A percentile compares a stretch with the other conserved stretches of the same genome.
These are phyloP conservation scores for Crotalus tigris DNA, from an alignment of 2,113 vertebrate genomes.

Conservation along the genomic window DNA sequence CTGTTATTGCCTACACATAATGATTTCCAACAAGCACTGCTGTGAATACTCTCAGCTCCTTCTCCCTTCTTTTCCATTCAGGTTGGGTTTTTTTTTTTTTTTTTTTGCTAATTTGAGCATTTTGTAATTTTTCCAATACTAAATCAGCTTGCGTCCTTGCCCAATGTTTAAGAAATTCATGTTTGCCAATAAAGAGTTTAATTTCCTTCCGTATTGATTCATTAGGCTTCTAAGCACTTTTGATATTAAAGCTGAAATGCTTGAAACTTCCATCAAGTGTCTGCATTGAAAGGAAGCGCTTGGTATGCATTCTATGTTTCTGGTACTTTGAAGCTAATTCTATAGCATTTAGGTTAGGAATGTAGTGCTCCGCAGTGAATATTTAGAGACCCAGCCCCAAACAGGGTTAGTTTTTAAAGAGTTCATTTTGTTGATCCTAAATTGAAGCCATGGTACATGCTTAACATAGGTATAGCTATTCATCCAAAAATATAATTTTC, in stretches of 20 bases:
- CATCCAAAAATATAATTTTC: not conserved
- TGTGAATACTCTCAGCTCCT: not conserved
- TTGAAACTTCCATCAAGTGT: not conserved
- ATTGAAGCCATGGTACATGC: not conserved
- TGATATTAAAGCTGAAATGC: slow-evolving; percentile 19
- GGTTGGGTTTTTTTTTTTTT: not conserved
- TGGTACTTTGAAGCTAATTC: not conserved
- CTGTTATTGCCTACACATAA: not conserved
- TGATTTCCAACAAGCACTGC: not conserved
- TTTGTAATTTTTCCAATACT: slow-evolving; percentile 17
- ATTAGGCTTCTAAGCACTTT: slow-evolving; percentile 22
- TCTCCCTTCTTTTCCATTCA: not conserved
- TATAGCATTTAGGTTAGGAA: not conserved
- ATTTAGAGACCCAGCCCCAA: not conserved
- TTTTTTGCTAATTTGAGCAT: not conserved
- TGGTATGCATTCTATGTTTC: slow-evolving; percentile 1
- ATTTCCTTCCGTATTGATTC: slow-evolving; percentile 29
- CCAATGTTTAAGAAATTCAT: slow-evolving; percentile 16
- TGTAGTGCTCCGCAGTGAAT: not conserved
- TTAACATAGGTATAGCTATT: not conserved
- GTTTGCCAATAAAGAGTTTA: slow-evolving; percentile 27
- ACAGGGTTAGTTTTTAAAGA: not conserved
- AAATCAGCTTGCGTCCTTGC: slow-evolving; percentile 14
- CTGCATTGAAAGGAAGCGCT: not conserved
- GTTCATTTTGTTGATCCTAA: slow-evolving; percentile 1